Base-by-base conservation (phyloP, 2,113 vertebrate genomes). In the Ciconia stormi region DNA sequence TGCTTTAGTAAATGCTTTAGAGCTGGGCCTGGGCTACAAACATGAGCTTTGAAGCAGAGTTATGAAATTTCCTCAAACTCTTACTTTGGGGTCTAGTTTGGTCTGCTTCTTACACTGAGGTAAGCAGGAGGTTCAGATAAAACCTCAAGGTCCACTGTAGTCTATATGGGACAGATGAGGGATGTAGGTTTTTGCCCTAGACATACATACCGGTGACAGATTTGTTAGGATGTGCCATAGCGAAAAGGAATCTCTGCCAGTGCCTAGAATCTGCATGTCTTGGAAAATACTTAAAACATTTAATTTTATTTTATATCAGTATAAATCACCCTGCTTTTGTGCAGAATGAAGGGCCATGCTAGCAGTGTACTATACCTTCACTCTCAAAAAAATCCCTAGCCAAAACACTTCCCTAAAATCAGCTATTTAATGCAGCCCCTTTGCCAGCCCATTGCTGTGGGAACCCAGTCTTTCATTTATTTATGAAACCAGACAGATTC, bases 381-480 rank as follows among this genome's bases (percentile, higher is more conserved):
- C 44, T 88, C 70, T 93, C 61, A 85, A 96, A 97, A 97, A 98
- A 98, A 95, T 98, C 98, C 98, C 98, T 98, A 89, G 65, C 66
- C 95, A 67, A 86, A 88, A 93, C 66, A 98, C 98, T 98, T 98
- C 98, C 98, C 96, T 95, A 98, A 98, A 98, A 97, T 65, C 90
- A 96, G 88, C 97, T 98, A 98, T 97, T 98, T 98, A 98, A 98
- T 95, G 92, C 97, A 91, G 70, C 88, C 92, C 67, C 81, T 95
- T 87, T 95, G 95, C 93, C 93, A 97, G 94, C 55, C 77, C 89
- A 77, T 66, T 93, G 81, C 92, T 96, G 78, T 88, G 91, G 83
- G 87, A 95, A 80, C 88, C 65, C 69, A 87, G 72, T 87, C 88
- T 67, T 91, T 89, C 94, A 62, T 89, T 89, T 95, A 61, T 93